Evolutionary conservation across 2,888 invertebrate genomes (phyloP), one percentile per base, ranked within the genome.

Genomic region (Parnassius apollo): DNA sequence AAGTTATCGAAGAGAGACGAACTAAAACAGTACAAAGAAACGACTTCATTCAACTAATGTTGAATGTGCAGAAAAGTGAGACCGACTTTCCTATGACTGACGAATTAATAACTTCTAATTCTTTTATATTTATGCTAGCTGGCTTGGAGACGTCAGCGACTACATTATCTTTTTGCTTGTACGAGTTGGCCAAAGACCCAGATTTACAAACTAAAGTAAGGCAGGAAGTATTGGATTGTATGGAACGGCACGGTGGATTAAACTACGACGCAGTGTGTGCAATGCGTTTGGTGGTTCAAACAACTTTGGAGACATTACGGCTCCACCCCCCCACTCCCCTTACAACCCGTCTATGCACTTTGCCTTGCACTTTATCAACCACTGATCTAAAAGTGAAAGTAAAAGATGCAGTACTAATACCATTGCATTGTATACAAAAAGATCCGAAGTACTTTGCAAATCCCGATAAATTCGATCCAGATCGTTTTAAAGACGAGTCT

Each of bases 101-200:
- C 75, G 85, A 82, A 65, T 78, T 91, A 69, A 91, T 91, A 77
- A 91, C 85, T 48, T 91, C 91, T 12, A 91, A 91, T 75, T 91
- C 91, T 58, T 91, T 91, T 72, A 91, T 91, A 83, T 91, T 91
- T 69, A 88, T 91, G 88, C 65, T 91, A 62, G 91, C 91, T n/a
- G 91, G 91, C 2, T 71, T 91, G 67, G 91, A 91, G 70, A 86
- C 91, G 9, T 85, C 91, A 11, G 79, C 91, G 35, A 89, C 88
- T 51, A 89, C 90, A 18, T 72, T 88, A 62, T 90, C 91, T 12
- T 91, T 91, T 75, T 86, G 87, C 78, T 80, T 91, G 66, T 91
- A 88, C 64, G 82, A 91, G 71, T 71, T 91, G 62, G 88, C 91
- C 12, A 89, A 85, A 76, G 80, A 86, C 66, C 75, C 75, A 63